A percentile compares a stretch with the other conserved stretches of the same genome.
These are phyloP conservation scores for Leptoteleia sp. DNA, from an alignment of 1,140 invertebrate genomes.

Conservation along the genomic window DNA sequence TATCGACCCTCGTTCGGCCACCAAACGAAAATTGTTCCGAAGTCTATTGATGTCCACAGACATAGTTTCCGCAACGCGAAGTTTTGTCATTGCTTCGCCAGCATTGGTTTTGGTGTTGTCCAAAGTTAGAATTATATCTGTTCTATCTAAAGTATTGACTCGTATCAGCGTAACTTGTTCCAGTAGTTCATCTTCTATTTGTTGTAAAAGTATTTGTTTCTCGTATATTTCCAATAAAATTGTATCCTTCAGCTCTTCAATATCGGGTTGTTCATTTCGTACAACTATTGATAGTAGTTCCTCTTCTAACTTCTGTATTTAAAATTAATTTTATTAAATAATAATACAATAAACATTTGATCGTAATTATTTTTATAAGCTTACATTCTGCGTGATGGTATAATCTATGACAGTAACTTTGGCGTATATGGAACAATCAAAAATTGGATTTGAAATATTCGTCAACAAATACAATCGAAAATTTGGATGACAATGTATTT, in stretches of 20 bases:
- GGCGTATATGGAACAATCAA: constrained; percentile 91
- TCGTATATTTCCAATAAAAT: constrained; percentile 91
- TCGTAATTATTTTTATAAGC: too few species aligned
- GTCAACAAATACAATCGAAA: constrained; percentile 33
- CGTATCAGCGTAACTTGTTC: constrained; percentile 90
- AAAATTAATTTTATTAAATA: constrained; percentile 10
- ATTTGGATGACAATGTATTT: constrained; percentile 22
- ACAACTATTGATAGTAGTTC: constrained; percentile 93
- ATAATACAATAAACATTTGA: too few species aligned
- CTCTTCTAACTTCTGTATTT: constrained; percentile 89
- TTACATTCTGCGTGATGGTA: constrained; percentile 90
- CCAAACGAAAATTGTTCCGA: constrained; percentile 90
- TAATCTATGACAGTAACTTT: constrained; percentile 95
- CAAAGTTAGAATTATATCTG: constrained; percentile 90
- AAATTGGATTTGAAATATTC: constrained; percentile 87
- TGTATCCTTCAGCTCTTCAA: constrained; percentile 92
- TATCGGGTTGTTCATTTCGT: constrained; percentile 88
- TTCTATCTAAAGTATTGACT: constrained; percentile 94
- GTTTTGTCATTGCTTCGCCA: constrained; percentile 88
- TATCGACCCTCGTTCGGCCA: constrained; percentile 91
- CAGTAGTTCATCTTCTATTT: constrained; percentile 91
- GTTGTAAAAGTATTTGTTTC: constrained; percentile 90
- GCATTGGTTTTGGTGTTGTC: constrained; percentile 93
- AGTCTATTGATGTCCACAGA: constrained; percentile 89
- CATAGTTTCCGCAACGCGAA: constrained; percentile 87